A percentile compares a stretch with the other conserved stretches of the same genome.
These are phyloP conservation scores for Chloroceryle aenea DNA, from an alignment of 2,113 vertebrate genomes.

Conservation along the genomic window DNA sequence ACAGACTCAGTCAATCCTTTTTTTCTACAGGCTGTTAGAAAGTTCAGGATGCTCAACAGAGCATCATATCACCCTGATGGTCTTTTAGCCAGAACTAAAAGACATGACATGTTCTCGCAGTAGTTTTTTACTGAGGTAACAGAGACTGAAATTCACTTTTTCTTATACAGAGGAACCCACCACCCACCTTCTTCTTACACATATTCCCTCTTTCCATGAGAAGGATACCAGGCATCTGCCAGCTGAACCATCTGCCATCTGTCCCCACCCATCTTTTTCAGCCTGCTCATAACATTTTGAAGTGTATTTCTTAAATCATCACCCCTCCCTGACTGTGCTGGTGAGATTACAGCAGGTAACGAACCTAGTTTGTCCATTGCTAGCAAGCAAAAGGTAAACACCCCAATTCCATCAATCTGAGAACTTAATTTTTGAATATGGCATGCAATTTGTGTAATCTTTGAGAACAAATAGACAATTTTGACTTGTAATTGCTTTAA, in stretches of 20 bases:
- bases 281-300: neutral
- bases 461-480: neutral
- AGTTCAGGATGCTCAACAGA: neutral
- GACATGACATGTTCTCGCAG: neutral
- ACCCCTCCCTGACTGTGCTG: neutral
- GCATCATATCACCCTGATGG: neutral
- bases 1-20: neutral
- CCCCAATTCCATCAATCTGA: neutral
- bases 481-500: neutral
- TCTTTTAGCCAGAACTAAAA: neutral
- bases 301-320: neutral
- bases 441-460: neutral
- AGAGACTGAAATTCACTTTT: neutral
- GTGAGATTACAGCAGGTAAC: neutral
- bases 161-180: neutral
- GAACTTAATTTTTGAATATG: neutral
- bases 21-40: neutral
- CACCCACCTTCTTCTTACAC: neutral
- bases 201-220: neutral
- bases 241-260: neutral
- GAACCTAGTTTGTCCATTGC: neutral
- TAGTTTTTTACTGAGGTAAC: neutral
- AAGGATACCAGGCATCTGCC: neutral
- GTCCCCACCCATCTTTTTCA: neutral
- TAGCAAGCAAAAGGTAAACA: fast-evolving